Evolutionary conservation across 1,140 invertebrate genomes (phyloP), one percentile per base, ranked within the genome.

Genomic region (Drosophila lacertosa): DNA sequence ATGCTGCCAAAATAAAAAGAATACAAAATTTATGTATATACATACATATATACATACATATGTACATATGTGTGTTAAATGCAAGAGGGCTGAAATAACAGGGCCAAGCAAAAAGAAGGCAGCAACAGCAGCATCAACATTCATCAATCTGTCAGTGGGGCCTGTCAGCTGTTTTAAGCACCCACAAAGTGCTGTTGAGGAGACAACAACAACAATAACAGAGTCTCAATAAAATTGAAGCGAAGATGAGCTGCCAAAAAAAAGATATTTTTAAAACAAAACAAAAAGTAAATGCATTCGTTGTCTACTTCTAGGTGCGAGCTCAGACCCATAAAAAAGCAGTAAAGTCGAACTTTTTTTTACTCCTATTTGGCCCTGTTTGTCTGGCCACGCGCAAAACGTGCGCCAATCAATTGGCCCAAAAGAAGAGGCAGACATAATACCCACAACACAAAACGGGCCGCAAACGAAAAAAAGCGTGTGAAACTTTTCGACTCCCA

Each of bases 91-190:
- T 69, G 50, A 74, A 62, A 69, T 48, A 72, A 72, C 54, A 72
- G 69, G 18, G 33, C 11, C 55, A 35, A 59, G 35, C 35, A 22
- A 18, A 11, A 29, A 2, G 32, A 47, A 9, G 33, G 24, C 3
- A 44, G 70, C 39, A 62, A 68, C 78, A 81, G 65, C 48, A 83
- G 71, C 75, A 84, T 74, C 79, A 82, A 82, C 82, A 86, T 86
- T 88, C 82, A 86, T 86, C 82, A 86, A 86, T 86, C 82, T 86
- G 82, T 86, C 82, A 86, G 82, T 88, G 74, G 82, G 82, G 82
- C 77, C 82, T 86, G 82, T 86, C 82, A 86, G 82, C 82, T 86
- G 82, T 77, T 86, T 86, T 82, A 86, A 86, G 82, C 82, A 78
- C 82, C 82, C 82, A 72, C 82, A 86, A 86, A 86, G 82, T 88